phyloP scores from a whole-genome alignment of 2,888 invertebrate genomes.

The Hirtodrosophila duncani region DNA sequence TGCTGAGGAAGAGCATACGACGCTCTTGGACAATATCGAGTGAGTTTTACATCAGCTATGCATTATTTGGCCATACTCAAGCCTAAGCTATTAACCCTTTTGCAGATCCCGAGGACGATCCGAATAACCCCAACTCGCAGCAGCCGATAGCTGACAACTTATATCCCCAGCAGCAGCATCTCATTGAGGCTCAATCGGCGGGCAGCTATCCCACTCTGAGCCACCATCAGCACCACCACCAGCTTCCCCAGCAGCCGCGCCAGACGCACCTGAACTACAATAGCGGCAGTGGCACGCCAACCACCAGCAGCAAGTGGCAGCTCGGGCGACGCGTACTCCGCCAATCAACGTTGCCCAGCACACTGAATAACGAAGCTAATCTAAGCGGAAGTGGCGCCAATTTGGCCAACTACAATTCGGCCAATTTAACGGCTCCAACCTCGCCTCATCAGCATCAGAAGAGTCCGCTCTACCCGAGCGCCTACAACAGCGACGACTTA shows the following conservation, averaged over 20 bases:
- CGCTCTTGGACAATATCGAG: slow-evolving; percentile 87
- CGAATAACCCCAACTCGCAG: slow-evolving; percentile 68
- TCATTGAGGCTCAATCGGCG: slow-evolving; percentile 80
- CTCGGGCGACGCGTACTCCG: slow-evolving; percentile 74
- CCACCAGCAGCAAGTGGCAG: slow-evolving; percentile 70
- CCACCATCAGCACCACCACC: slow-evolving; percentile 46
- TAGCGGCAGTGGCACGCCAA: slow-evolving; percentile 70
- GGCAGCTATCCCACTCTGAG: slow-evolving; percentile 74
- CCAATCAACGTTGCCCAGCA: slow-evolving; percentile 77
- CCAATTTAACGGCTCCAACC: slow-evolving; percentile 75
- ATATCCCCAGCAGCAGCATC: slow-evolving; percentile 80
- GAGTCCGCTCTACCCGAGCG: slow-evolving; percentile 71
- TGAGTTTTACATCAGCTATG: slow-evolving; percentile 67
- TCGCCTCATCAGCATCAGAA: slow-evolving; percentile 76
- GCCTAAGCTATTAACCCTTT: too few species aligned
- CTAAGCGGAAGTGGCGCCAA: slow-evolving; percentile 71
- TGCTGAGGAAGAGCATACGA: slow-evolving; percentile 83
- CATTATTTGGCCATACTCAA: background rate
- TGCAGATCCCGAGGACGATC: slow-evolving; percentile 76
- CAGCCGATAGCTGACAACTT: slow-evolving; percentile 79
- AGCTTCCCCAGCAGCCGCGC: slow-evolving; percentile 41
- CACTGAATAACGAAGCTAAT: slow-evolving; percentile 71
- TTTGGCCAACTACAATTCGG: slow-evolving; percentile 71
- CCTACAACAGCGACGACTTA: slow-evolving; percentile 73
- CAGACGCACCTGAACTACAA: slow-evolving; percentile 59